Evolutionary conservation across 2,797 vertebrate species (phyloP).

Genomic region (Dryobates pubescens): DNA sequence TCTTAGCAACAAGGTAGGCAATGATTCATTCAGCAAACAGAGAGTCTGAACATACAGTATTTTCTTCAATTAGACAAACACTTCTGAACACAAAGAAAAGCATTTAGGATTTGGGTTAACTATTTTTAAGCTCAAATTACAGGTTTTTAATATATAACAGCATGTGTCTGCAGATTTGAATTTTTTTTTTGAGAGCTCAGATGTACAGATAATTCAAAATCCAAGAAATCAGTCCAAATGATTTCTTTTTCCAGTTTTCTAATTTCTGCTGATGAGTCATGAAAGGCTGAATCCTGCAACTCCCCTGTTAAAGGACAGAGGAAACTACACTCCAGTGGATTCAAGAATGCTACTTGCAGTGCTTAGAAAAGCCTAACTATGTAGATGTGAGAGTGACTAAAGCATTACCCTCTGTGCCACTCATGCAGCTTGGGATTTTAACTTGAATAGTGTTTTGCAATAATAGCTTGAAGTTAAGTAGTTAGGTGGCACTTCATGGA

Average conservation of each 20-base stretch:
- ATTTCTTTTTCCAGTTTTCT: not conserved
- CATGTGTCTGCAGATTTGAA: not conserved
- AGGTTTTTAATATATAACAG: constrained; percentile 27
- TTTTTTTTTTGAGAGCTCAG: constrained; percentile 17
- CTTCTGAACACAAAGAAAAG: constrained; percentile 22
- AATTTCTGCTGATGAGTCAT: not conserved
- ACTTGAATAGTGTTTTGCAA: not conserved
- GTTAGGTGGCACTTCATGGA: not conserved
- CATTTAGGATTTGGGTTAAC: not conserved
- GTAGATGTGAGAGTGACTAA: not conserved
- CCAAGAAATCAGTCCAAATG: constrained; percentile 11
- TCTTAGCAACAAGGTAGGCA: constrained; percentile 7
- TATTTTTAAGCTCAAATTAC: constrained; percentile 41
- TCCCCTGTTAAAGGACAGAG: not conserved
- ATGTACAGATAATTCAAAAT: constrained; percentile 12
- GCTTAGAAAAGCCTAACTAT: not conserved
- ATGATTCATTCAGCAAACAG: constrained; percentile 8
- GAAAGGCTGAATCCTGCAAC: not conserved
- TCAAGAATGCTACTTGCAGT: not conserved
- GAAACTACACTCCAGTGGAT: not conserved
- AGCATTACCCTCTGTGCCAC: not conserved
- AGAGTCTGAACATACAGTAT: not conserved
- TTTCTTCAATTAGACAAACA: constrained; percentile 39
- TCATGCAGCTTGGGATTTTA: not conserved
- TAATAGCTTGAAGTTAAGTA: not conserved